These are phyloP conservation scores for Pelobates cultripes DNA, from an alignment of 2,797 vertebrate species.

Conservation along the genomic window DNA sequence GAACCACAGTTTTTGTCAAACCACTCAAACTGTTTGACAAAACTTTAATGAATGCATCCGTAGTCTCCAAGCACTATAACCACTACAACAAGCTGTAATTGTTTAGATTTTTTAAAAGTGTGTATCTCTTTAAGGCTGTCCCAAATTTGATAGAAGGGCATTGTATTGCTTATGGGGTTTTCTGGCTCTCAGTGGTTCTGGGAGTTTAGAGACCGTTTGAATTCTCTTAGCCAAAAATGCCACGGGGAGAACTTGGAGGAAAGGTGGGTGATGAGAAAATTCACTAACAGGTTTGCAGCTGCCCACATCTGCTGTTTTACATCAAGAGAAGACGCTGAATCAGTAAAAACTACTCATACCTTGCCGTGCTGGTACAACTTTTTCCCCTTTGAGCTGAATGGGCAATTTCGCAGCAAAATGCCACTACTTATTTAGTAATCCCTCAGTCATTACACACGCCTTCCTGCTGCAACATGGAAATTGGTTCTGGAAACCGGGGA, in stretches of 20 bases:
- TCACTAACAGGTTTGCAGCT: conserved; percentile 28
- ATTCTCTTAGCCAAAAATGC: neutral
- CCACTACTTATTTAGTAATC: conserved; percentile 62
- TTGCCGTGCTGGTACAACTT: conserved; percentile 15
- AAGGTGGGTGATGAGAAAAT: neutral
- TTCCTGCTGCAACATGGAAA: conserved; percentile 45
- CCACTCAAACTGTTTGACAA: no score
- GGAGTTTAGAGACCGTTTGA: no score
- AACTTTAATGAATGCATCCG: no score
- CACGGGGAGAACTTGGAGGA: neutral
- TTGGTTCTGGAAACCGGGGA: neutral
- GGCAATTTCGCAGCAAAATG: conserved; percentile 61
- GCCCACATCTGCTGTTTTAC: conserved; percentile 44
- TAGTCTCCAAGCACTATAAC: no score
- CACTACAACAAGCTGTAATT: no score
- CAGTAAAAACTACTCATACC: conserved; percentile 47
- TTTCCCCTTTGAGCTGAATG: conserved; percentile 56
- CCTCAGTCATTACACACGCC: conserved; percentile 57
- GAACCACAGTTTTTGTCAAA: no score
- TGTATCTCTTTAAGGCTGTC: no score
- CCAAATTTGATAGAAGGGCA: no score
- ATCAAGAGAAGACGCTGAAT: conserved; percentile 40
- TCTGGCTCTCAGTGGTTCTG: no score
- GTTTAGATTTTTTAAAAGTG: no score
- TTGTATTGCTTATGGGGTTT: no score